These are phyloP conservation scores for Drosophila pseudotalamancana DNA, from an alignment of 2,888 invertebrate genomes.

Conservation along the genomic window DNA sequence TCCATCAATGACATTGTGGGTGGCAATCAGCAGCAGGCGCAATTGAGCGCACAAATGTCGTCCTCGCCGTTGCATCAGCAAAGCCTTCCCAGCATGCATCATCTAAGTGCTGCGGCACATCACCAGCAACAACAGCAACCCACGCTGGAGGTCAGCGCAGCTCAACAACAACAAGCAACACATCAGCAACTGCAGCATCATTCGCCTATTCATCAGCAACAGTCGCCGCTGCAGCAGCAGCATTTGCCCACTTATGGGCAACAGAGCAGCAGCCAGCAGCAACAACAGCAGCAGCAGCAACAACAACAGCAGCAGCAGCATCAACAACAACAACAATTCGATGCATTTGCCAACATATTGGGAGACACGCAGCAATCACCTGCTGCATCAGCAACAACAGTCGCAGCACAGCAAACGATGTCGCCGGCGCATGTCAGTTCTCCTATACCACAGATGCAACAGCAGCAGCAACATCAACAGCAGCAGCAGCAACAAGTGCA, in stretches of 20 bases:
- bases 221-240: slow-evolving; percentile 69
- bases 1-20: slow-evolving; percentile 84
- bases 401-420: slow-evolving; percentile 48
- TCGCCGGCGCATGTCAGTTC: slow-evolving; percentile 64
- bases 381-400: slow-evolving; percentile 32
- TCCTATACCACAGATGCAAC: slow-evolving; percentile 59
- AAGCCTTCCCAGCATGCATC: slow-evolving; percentile 75
- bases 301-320: slow-evolving; percentile 75
- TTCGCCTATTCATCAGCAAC: slow-evolving; percentile 69
- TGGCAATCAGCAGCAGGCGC: slow-evolving; percentile 85
- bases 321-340: slow-evolving; percentile 66
- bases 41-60: slow-evolving; percentile 74
- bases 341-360: slow-evolving; percentile 73
- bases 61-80: slow-evolving; percentile 73
- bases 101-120: slow-evolving; percentile 44
- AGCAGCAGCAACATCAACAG: slow-evolving; percentile 56
- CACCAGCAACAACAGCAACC: slow-evolving; percentile 48
- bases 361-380: slow-evolving; percentile 47
- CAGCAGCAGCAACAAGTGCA: slow-evolving; percentile 59
- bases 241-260: slow-evolving; percentile 82
- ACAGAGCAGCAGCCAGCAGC: slow-evolving; percentile 62
- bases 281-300: slow-evolving; percentile 66
- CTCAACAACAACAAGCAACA: slow-evolving; percentile 37
- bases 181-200: slow-evolving; percentile 51
- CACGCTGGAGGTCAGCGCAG: slow-evolving; percentile 30